A percentile compares a stretch with the other conserved stretches of the same genome.
Evolutionary conservation across 2,888 invertebrate genomes (phyloP).

Genomic region (Chesias legatella): DNA sequence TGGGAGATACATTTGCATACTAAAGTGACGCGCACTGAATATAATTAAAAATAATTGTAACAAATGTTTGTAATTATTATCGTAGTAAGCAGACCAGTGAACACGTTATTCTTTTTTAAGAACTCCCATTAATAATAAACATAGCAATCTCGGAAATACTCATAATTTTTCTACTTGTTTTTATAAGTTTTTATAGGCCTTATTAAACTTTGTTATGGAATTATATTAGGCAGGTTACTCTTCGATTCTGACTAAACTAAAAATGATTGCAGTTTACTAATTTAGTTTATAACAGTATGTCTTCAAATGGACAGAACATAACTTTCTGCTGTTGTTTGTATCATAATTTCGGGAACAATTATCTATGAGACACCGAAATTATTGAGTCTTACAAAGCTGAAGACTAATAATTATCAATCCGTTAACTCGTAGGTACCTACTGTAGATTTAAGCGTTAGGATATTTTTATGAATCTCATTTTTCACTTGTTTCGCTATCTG

Average conservation of each 20-base stretch:
- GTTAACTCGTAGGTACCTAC: slow-evolving; percentile 1
- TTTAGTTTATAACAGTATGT: too few species aligned
- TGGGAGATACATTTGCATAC: too few species aligned
- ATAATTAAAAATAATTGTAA: neutral
- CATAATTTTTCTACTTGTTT: slow-evolving; percentile 20
- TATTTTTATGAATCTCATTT: slow-evolving; percentile 28
- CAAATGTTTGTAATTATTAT: slow-evolving; percentile 7
- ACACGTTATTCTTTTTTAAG: neutral
- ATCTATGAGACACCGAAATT: neutral
- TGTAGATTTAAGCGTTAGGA: slow-evolving; percentile 8
- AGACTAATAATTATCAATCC: slow-evolving; percentile 12
- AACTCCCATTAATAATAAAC: slow-evolving; percentile 6
- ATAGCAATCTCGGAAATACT: slow-evolving; percentile 18
- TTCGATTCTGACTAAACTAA: too few species aligned
- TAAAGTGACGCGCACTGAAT: too few species aligned
- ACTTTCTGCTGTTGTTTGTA: too few species aligned
- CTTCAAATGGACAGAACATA: too few species aligned
- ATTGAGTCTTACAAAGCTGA: neutral
- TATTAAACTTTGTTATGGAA: neutral
- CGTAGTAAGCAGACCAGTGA: slow-evolving; percentile 10
- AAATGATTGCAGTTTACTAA: too few species aligned
- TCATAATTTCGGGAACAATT: too few species aligned
- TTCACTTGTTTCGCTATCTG: slow-evolving; percentile 16
- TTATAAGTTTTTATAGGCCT: slow-evolving; percentile 16
- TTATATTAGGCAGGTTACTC: too few species aligned